Evolutionary conservation across 1,140 invertebrate species (phyloP), one percentile per base, ranked within the genome.

Genomic region (Nebria ingens): DNA sequence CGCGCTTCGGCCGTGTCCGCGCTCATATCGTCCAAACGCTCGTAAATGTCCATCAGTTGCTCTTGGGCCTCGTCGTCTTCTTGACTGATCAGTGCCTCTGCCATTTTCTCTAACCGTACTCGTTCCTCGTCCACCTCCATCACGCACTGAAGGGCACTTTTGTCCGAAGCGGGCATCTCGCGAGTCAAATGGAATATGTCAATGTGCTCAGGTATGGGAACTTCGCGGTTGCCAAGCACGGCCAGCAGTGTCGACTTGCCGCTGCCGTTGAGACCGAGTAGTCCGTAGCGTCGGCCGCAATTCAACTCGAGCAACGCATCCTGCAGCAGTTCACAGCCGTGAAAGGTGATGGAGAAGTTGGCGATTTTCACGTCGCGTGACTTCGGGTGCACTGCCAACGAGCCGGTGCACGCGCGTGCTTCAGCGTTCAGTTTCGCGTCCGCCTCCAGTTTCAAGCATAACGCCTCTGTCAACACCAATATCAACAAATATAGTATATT

Each of bases 81-180:
- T 65, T 82, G 88, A 34, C 87, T 79, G 2, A 87, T 84, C 34
- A 99, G 74, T 68, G 89, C 83, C 67, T 99, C 97, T 1, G 93
- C 93, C 19, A 98, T 74, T 67, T 89, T 88, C 70, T 99, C 97
- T 4, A 99, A 75, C 52, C 89, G 78, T 22, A 93, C 77, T 51
- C 95, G 79, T 71, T 99, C 96, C 64, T 93, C 84, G 67, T 99
- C 97, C 0, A 98, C 97, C 72, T 99, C 96, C 87, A 98, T 94
- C 4, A 99, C 97, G 72, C 91, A 93, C 68, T 98, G 78, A 12
- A 99, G 74, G 3, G 97, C 97, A 51, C 79, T 81, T 73, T 91
- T 93, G 63, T 97, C 89, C 58, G 89, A 93, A 12, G 96, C 93
- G 2, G 93, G 88, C 84, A 98, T 98, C 77, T 98, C 97, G 55